phyloP scores from a whole-genome alignment of 2,888 invertebrate species.

The Ennomos erosarius region DNA sequence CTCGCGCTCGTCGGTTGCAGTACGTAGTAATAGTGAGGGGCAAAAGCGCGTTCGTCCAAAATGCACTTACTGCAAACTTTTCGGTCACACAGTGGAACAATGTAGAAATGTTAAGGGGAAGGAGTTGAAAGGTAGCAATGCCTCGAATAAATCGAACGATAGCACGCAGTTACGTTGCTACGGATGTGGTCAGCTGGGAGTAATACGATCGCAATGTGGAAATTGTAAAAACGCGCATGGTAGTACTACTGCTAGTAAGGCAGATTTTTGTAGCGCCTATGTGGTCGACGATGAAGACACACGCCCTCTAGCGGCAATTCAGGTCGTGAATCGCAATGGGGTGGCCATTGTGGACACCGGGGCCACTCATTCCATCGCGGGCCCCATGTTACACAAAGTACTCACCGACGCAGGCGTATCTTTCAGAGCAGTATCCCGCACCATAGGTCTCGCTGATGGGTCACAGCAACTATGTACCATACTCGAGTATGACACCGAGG shows the following conservation, averaged over 20 bases:
- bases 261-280: too few relatives aligned
- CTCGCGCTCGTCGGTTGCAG: too few relatives aligned
- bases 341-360: too few relatives aligned
- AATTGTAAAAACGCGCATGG: background rate
- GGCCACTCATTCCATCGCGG: too few relatives aligned
- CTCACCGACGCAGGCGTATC: background rate
- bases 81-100: background rate
- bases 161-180: constrained; percentile 1
- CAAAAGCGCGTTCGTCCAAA: background rate
- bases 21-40: background rate
- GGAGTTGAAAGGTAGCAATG: background rate
- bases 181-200: constrained; percentile 6
- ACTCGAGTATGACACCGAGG: constrained; percentile 1
- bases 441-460: background rate
- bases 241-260: too few relatives aligned
- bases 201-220: background rate
- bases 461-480: constrained; percentile 3
- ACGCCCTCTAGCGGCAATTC: too few relatives aligned
- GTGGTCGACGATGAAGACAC: too few relatives aligned
- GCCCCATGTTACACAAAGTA: background rate
- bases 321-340: too few relatives aligned
- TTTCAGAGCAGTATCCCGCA: background rate
- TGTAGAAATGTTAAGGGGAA: background rate
- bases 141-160: background rate
- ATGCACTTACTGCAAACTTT: constrained; percentile 1